Conservation (phyloP, 92 coral and sea anemone genomes). For the Umimayanthus chanpuru region DNA sequence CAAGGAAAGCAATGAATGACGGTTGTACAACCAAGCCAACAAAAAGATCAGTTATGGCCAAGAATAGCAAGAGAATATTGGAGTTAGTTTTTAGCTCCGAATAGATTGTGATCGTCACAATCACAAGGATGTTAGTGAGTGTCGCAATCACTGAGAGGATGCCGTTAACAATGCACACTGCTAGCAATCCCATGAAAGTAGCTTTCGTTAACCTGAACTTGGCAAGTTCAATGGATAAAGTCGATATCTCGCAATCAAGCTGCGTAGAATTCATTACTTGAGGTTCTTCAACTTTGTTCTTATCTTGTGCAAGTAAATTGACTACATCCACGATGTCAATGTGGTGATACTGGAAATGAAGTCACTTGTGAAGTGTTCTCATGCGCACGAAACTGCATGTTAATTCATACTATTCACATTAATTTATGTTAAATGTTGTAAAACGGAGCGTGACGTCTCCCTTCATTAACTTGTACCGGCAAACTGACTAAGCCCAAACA, state of each 20-base stretch:
- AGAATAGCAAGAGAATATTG: conserved; percentile 32
- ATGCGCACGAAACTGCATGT: no score
- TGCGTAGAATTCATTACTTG: background rate
- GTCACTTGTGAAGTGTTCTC: no score
- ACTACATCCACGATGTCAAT: no score
- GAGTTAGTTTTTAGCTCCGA: conserved; percentile 24
- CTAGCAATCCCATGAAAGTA: conserved; percentile 2
- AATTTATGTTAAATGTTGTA: no score
- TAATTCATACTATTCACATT: no score
- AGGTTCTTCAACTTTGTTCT: background rate
- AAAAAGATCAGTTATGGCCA: conserved; percentile 31
- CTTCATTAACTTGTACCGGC: no score
- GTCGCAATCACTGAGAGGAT: conserved; percentile 31
- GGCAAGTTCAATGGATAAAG: conserved; percentile 44
- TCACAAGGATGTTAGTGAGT: conserved; percentile 35
- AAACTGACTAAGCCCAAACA: no score
- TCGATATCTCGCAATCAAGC: conserved; percentile 17
- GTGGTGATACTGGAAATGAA: no score
- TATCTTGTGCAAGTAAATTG: no score
- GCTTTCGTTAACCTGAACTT: conserved; percentile 35
- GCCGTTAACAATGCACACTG: conserved; percentile 35
- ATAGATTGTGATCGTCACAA: conserved; percentile 24
- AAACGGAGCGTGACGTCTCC: no score
- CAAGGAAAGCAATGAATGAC: conserved; percentile 33
- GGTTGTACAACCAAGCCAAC: conserved; percentile 54